These are phyloP conservation scores for Papilio gigon DNA, from an alignment of 2,888 invertebrate species.

Conservation along the genomic window DNA sequence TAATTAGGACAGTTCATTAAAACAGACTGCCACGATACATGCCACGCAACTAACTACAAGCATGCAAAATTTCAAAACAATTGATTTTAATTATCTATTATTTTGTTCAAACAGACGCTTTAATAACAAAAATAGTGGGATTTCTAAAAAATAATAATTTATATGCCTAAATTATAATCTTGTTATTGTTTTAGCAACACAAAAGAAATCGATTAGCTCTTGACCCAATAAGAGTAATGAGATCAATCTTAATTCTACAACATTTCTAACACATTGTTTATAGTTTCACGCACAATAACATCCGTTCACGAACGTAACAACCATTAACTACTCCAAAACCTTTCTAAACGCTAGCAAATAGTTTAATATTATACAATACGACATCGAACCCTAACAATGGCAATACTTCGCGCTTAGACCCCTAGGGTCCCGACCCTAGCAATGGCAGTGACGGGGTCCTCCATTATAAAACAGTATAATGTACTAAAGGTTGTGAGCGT, in stretches of 20 bases:
- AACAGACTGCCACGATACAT: neutral
- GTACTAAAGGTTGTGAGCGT: neutral
- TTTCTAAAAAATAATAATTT: neutral
- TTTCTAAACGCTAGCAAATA: neutral
- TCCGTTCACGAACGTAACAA: neutral
- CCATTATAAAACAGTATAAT: neutral
- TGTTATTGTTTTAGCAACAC: neutral
- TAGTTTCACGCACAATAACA: neutral
- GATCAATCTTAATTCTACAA: neutral
- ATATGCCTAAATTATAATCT: neutral
- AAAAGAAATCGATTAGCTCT: neutral
- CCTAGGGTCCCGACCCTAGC: neutral
- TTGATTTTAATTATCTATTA: neutral
- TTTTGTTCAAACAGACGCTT: neutral
- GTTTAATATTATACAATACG: neutral
- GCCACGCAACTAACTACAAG: neutral
- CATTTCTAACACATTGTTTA: neutral
- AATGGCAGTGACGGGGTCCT: neutral
- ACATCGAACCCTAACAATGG: neutral
- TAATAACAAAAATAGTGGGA: neutral
- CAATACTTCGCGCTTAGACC: neutral
- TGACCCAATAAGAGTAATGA: neutral
- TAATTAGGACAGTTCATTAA: constrained; percentile 12
- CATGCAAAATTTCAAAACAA: neutral
- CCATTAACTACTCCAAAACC: neutral